phyloP scores from a whole-genome alignment of 2,888 invertebrate species.

The Vannuccia rotundouncinata region DNA sequence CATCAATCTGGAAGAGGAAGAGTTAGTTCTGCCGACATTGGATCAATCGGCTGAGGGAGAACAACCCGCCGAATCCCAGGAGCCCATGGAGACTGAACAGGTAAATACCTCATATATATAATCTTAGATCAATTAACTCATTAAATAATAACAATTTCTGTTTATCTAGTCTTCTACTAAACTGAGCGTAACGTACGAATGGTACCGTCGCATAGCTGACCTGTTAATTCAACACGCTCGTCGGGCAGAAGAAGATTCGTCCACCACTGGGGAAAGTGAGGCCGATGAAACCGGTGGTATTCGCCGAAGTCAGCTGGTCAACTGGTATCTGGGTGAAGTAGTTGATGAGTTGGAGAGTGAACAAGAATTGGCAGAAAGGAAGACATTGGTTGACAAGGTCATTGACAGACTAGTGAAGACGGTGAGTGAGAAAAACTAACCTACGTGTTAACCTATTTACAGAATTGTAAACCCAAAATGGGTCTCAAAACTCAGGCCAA shows the following conservation, averaged over 20 bases:
- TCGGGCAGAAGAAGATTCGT: conserved; percentile 65
- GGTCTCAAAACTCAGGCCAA: too few relatives aligned
- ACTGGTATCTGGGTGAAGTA: conserved; percentile 80
- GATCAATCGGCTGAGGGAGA: background rate
- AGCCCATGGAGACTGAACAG: background rate
- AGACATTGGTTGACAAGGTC: conserved; percentile 82
- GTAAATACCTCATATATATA: too few relatives aligned
- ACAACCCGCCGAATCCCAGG: background rate
- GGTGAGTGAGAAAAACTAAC: conserved; percentile 49
- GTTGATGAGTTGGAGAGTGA: conserved; percentile 81
- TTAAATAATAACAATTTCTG: too few relatives aligned
- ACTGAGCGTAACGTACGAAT: conserved; percentile 62
- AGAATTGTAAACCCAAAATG: conserved; percentile 38
- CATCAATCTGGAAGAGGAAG: conserved; percentile 74
- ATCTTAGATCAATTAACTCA: too few relatives aligned
- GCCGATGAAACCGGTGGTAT: conserved; percentile 46
- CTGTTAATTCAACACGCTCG: conserved; percentile 83
- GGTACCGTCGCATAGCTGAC: conserved; percentile 83
- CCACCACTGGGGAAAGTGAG: conserved; percentile 42
- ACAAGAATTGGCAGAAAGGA: conserved; percentile 78
- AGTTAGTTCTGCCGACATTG: background rate
- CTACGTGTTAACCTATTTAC: background rate
- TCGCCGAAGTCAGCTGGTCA: conserved; percentile 72
- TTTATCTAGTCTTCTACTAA: too few relatives aligned
- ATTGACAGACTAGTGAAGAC: conserved; percentile 67